Base-by-base conservation (phyloP, 2,888 invertebrate genomes). In the Tryphoninae sp. region DNA sequence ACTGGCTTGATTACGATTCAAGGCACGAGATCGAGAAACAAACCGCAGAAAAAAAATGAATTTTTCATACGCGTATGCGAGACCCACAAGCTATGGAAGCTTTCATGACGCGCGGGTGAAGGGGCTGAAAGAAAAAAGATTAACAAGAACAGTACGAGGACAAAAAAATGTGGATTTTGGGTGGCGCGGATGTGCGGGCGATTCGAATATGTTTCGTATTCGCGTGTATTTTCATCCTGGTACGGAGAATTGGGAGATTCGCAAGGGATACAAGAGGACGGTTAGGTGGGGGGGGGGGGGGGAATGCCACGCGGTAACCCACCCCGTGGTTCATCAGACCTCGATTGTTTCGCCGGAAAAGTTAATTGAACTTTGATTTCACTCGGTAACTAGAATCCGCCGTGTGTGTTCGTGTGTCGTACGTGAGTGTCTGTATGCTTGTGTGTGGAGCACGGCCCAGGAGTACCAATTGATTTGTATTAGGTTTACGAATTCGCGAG, bases 331-430 rank as follows among this genome's bases (percentile, higher is more conserved):
- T 89, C 89, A 89, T 89, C 89, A 89, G 86, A 82, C 86, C 73
- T 76, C 88, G 87, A 89, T 89, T 89, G 89, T 89, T 89, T 86
- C 82, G 83, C 83, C 83, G 83, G 87, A 84, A 88, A 89, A 89
- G 88, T 89, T 89, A 89, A 89, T 89, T 89, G 89, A 89, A 89
- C 89, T 88, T 89, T 89, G 89, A 89, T 89, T 89, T 87, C 85
- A 81, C 71, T 79, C 83, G 81, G 87, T 86, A 87, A 88, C 88
- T 82, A 86, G 83, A 88, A 87, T 84, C 86, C 86, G 86, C 75
- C 26, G 65, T 59, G 23, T 59, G 68, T 74, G 51, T 69, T 59
- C 22, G 75, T 59, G 62, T 51, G 62, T 55, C 51, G 59, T 62
- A 82, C 76, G 68, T 13, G 26, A 7, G 19, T 58, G 42, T 58